These are phyloP conservation scores for Chromis chromis DNA, from an alignment of 2,797 vertebrate species.

Conservation along the genomic window DNA sequence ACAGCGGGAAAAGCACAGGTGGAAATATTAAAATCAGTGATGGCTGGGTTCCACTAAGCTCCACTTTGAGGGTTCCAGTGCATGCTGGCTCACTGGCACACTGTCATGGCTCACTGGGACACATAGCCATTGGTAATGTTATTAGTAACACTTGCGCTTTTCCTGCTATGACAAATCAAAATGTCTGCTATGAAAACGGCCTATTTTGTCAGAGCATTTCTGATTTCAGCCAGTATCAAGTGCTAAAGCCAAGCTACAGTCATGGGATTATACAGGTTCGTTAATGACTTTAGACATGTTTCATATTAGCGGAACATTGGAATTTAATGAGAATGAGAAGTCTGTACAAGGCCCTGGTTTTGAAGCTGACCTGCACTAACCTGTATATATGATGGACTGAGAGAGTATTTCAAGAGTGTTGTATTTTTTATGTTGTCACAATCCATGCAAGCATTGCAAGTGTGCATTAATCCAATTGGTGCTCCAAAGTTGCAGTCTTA, in stretches of 20 bases:
- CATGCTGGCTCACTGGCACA: neutral
- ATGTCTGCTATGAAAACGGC: neutral
- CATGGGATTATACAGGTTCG: neutral
- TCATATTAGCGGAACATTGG: neutral
- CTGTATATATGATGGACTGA: neutral
- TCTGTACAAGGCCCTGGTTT: neutral
- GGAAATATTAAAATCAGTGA: neutral
- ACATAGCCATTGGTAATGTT: neutral
- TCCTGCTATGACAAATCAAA: neutral
- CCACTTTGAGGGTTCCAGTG: neutral
- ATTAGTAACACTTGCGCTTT: neutral
- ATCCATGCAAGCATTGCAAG: neutral
- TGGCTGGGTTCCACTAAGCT: neutral
- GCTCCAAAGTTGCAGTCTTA: constrained; percentile 32
- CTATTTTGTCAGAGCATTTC: neutral
- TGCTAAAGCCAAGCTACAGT: neutral
- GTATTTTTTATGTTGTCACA: neutral
- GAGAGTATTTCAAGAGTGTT: neutral
- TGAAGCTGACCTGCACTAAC: neutral
- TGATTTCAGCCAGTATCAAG: neutral
- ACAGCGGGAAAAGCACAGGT: neutral
- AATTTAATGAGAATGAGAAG: neutral
- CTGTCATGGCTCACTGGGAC: neutral
- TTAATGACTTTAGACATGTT: neutral
- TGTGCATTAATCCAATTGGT: neutral